Evolutionary conservation across 1,140 invertebrate genomes (phyloP), one percentile per base, ranked within the genome.

Genomic region (Notospermus geniculatus): DNA sequence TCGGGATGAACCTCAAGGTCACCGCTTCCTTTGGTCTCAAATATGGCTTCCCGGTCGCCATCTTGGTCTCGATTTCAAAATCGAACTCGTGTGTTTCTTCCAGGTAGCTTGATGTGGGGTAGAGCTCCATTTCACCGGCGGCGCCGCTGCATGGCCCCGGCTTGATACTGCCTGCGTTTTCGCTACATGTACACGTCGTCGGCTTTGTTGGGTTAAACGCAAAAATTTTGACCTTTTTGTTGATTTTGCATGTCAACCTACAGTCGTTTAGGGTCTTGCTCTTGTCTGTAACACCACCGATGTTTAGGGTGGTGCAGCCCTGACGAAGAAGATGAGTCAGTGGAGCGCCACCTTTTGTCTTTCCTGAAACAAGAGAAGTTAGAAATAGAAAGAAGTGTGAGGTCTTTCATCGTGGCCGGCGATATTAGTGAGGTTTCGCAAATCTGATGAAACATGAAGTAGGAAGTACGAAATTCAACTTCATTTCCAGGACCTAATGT

Each of bases 21-120:
- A 77, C 67, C 15, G 71, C 63, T 60, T 78, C 76, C 1, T 64
- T 25, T 25, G 17, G 45, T 43, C 17, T 13, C 23, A 45, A 23
- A n/a, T 19, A 17, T 58, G 28, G 32, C 36, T 13, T 58, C 15
- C 32, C n/a, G 22, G 57, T 23, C 36, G 57, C 17, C 22, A 58
- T 45, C 25, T 19, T 28, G 1, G 23, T 56, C 23, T 4, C 32
- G 45, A 23, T 28, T 54, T 28, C n/a, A 53, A 32, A 46, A 54
- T 36, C 30, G 50, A 54, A 7, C 50, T 13, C 43, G 30, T 60
- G 4, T 28, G 25, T 27, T 50, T 55, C 17, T 57, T 28, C 19
- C 19, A 28, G 13, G 22, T 19, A 19, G 54, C 32, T 23, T 27
- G 9, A 28, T 52, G 41, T 22, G 17, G 22, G 46, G 17, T 64